Evolutionary conservation across 2,888 invertebrate species (phyloP), one percentile per base, ranked within the genome.

Genomic region (Cataglyphis altisquamis): DNA sequence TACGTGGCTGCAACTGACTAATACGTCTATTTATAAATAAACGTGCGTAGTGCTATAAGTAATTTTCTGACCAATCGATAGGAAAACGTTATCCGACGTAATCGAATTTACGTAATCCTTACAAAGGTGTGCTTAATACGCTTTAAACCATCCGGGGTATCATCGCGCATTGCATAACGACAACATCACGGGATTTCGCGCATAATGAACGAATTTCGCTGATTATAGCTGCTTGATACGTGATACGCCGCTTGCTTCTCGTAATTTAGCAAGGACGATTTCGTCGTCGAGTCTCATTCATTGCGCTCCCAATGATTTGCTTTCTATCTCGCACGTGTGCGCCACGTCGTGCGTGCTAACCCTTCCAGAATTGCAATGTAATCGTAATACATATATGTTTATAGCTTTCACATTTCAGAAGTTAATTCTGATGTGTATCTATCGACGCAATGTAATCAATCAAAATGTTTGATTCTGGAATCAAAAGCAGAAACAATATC

Each of bases 141-240:
- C n/a, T 25, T 52, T 25, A 45, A 41, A 9, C 25, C 25, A 68
- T 21, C 39, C 29, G 60, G 48, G 66, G 48, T 48, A 21, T 41
- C 29, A 9, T 41, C 29, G n/a, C 15, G 32, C n/a, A 25, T 84
- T 88, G 64, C 87, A 70, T 57, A 87, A 87, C 32, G 32, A 88
- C 25, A 66, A 25, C 25, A 29, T 48, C 48, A 48, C 64, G 21
- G 9, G 67, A n/a, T 82, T 87, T 89, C 74, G 41, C 36, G 18
- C 66, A 48, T 83, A 84, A 78, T 72, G 52, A 88, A 77, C 72
- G 64, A 73, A 64, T 77, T 83, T 78, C 60, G 73, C 62, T 48
- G 72, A 83, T 67, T 36, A 81, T 36, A 81, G 74, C 77, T 62
- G 81, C 15, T 39, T 21, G 82, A 80, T 83, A 83, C 39, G 62